Evolutionary conservation across 2,797 vertebrate species (phyloP), one percentile per base, ranked within the genome.

Genomic region (Acanthurus lineatus): DNA sequence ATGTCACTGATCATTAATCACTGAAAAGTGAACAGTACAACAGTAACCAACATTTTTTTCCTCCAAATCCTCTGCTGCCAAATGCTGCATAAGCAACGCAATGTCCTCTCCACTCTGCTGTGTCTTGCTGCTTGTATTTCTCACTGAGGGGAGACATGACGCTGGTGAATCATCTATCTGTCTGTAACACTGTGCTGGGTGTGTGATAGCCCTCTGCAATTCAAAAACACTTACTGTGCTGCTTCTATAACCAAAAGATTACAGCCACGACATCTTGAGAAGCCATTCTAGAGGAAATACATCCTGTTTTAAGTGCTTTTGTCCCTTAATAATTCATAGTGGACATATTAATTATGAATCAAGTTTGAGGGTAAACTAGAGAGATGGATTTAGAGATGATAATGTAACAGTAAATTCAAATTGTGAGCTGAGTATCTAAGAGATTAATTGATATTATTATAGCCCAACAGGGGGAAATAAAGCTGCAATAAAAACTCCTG

Each of bases 241-340:
- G 12, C 61, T 70, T 62, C 64, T 53, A 62, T 0, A 25, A 63
- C 67, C 44, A 12, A 12, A 53, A 65, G 17, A 73, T 66, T 52
- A 47, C 58, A 40, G 60, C 0, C 7, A 11, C 19, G 42, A 56
- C 60, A 45, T 79, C 72, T 73, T 56, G 6, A 77, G 56, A 9
- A 73, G 70, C 28, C 28, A 0, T 57, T 79, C 7, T 4, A 9
- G 63, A 45, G 59, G 51, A 81, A 73, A 81, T 69, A 59, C 70
- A 60, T 79, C 56, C 69, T 40, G 35, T 51, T 86, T 87, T 70
- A 72, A 85, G 77, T 63, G 54, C 71, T 82, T 77, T 87, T 70
- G 58, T 82, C 6, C 0, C 67, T 92, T 35, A 93, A 93, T 93
- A 88, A 90, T 93, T 89, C 19, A 92, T 89, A 51, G 44, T 5